phyloP scores from a whole-genome alignment of 2,888 invertebrate genomes.

The Acleris cristana region DNA sequence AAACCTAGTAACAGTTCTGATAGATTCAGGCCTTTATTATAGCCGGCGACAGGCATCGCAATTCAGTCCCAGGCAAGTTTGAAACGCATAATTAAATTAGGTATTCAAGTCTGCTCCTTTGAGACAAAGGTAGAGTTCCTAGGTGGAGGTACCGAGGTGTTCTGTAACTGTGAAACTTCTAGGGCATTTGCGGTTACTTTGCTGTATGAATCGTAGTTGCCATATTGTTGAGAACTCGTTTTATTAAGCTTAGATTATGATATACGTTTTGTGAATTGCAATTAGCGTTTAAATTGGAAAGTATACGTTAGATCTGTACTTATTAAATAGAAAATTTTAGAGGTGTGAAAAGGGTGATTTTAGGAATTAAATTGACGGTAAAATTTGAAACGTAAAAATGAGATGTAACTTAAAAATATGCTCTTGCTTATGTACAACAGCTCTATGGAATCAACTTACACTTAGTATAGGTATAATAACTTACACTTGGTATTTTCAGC shows the following conservation, averaged over 20 bases:
- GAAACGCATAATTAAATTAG: slow-evolving; percentile 69
- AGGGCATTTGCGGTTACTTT: not conserved
- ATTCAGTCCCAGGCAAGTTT: slow-evolving; percentile 49
- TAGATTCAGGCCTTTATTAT: slow-evolving; percentile 5
- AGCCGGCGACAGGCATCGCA: slow-evolving; percentile 43
- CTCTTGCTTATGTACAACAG: too few relatives aligned
- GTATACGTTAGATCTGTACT: too few relatives aligned
- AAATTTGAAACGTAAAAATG: too few relatives aligned
- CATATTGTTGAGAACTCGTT: not conserved
- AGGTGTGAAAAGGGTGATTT: too few relatives aligned
- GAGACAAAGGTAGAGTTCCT: slow-evolving; percentile 43
- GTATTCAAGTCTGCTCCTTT: slow-evolving; percentile 52
- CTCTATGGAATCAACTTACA: too few relatives aligned
- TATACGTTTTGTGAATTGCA: too few relatives aligned
- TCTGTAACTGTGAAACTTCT: slow-evolving; percentile 1
- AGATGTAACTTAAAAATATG: too few relatives aligned
- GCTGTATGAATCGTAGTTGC: not conserved
- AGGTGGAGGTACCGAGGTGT: not conserved
- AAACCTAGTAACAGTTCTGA: not conserved
- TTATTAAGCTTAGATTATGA: not conserved
- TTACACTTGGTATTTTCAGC: too few relatives aligned
- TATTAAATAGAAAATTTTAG: too few relatives aligned
- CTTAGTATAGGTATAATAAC: too few relatives aligned
- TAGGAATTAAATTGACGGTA: too few relatives aligned
- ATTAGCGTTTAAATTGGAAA: too few relatives aligned